phyloP scores from a whole-genome alignment of 2,797 vertebrate species.

The Tapera naevia region DNA sequence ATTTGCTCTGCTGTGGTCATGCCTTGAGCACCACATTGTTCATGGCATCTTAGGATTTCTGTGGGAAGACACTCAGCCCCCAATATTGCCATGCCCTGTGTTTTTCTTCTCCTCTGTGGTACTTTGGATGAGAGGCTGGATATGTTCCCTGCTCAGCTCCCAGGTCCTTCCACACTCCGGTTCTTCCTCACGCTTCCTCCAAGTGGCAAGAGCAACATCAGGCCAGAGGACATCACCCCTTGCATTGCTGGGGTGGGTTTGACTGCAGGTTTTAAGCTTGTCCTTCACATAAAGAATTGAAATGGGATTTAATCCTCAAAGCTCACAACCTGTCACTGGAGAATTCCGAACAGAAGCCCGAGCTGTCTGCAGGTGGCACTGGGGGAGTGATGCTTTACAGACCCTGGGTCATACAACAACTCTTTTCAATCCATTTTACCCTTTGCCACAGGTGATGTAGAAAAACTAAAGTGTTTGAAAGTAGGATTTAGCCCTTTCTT shows the following conservation, averaged over 20 bases:
- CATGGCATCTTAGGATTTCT: not conserved
- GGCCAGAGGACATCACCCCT: not conserved
- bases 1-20: not conserved
- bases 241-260: not conserved
- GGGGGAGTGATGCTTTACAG: not conserved
- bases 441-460: not conserved
- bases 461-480: not conserved
- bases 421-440: not conserved
- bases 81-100: not conserved
- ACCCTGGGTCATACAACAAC: not conserved
- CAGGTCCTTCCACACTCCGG: rapidly evolving
- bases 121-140: not conserved
- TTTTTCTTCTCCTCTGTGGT: not conserved
- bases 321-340: not conserved
- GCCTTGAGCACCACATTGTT: rapidly evolving
- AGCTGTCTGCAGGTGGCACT: not conserved
- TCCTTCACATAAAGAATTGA: not conserved
- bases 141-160: not conserved
- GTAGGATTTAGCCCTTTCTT: not conserved
- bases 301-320: not conserved
- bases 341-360: not conserved
- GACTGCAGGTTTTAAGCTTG: not conserved
- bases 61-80: not conserved
- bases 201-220: not conserved
- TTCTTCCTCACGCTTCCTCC: not conserved